Evolutionary conservation across 2,113 vertebrate species (phyloP).

Genomic region (Corythaixoides concolor): DNA sequence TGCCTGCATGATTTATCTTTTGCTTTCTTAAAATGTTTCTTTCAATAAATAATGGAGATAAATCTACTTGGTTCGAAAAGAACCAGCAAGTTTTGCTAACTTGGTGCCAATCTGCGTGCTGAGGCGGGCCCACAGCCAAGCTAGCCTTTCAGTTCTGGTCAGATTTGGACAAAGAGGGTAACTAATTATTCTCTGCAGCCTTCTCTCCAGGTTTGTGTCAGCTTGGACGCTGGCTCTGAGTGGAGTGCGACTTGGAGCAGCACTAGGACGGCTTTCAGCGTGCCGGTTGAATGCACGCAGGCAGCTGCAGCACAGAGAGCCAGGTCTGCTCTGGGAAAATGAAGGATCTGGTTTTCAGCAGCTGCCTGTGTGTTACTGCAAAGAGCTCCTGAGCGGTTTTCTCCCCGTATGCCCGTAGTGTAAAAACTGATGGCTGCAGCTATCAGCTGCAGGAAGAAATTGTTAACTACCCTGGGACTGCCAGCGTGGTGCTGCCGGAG

Average conservation of each 20-base stretch:
- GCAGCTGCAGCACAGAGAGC: not conserved
- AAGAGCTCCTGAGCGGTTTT: not conserved
- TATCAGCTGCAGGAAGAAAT: not conserved
- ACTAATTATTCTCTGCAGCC: not conserved
- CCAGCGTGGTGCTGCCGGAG: not conserved
- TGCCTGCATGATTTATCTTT: not conserved
- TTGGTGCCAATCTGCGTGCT: not conserved
- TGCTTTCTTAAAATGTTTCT: not conserved
- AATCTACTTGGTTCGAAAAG: not conserved
- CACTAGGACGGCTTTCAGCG: rapidly evolving
- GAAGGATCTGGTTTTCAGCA: not conserved
- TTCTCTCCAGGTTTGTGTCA: not conserved
- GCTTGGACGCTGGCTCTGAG: not conserved
- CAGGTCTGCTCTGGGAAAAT: not conserved
- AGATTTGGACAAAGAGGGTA: not conserved
- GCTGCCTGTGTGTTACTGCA: rapidly evolving
- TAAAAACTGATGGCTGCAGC: not conserved
- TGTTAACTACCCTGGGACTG: not conserved
- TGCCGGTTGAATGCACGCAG: not conserved
- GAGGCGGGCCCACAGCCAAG: not conserved
- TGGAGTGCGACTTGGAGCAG: not conserved
- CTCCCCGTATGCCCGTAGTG: not conserved
- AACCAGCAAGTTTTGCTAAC: not conserved
- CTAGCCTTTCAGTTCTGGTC: not conserved
- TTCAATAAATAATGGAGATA: not conserved